Base-by-base conservation (phyloP, 2,113 vertebrate genomes). In the Cinclus cinclus region DNA sequence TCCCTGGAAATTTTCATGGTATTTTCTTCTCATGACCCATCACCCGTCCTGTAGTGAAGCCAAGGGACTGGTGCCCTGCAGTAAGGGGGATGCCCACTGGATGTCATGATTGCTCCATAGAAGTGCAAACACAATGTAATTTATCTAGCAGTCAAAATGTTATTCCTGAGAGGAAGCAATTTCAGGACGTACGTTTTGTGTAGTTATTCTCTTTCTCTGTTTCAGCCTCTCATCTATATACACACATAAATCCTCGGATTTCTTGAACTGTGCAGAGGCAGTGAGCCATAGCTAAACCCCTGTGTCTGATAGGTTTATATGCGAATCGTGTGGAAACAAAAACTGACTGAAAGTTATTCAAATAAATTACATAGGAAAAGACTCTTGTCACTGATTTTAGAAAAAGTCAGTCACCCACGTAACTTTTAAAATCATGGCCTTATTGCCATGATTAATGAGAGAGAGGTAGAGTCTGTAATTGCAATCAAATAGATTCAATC, bases 101-200 rank as follows among this genome's bases (percentile, higher is more conserved):
- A 90, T 96, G 96, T 96, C 96, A 89, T 17, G 69, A 41, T 97
- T 95, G 80, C 92, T 95, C 83, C 89, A 90, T 58, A 71, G 16
- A 93, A 96, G 80, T 65, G 69, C 58, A 90, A 85, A 75, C 30
- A 39, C 22, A 15, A 21, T 81, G 89, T 93, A 96, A 95, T 96
- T 97, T 96, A 89, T 96, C 95, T 94, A 96, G 94, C 69, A 89
- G 93, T 97, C 95, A 97, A 97, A 97, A 97, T 97, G 93, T 96
- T 94, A 64, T 70, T 71, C 65, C 86, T 75, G 76, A 87, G 62
- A 81, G 69, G 64, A 94, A 78, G 60, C 24, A 90, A 71, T 92
- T 94, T 92, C 42, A 71, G 60, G 64, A 47, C 0, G 3, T 52
- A 33, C 3, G 1, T 75, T 92, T 94, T 87, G 52, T 78, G 44